Base-by-base conservation (phyloP, 2,888 invertebrate species). In the Netelia fuscicornis region DNA sequence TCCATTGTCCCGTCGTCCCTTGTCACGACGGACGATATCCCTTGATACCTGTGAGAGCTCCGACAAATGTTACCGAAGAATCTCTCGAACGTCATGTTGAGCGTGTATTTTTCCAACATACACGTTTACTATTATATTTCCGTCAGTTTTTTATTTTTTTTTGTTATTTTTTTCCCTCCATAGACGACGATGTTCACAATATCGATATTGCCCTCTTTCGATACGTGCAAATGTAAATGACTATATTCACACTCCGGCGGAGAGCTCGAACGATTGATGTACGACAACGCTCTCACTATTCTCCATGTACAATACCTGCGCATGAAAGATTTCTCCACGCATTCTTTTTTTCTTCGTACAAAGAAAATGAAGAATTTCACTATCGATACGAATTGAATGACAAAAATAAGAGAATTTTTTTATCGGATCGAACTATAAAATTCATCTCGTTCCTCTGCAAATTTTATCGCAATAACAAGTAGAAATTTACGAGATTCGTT, bases 1-100 rank as follows among this genome's bases (percentile, higher is more conserved):
- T 82, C 90, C 85, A 90, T 91, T 91, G 91, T 91, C 88, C 90
- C 86, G 88, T 87, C 79, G 76, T 87, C 89, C 89, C 89, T 89
- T 90, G 89, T 90, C 90, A 90, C 89, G 90, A 88, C 84, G 84
- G 44, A 64, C 74, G 81, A 86, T 88, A 84, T 84, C 84, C 76
- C 84, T 84, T 84, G 84, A 84, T 84, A 84, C 84, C 76, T 81
- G 84, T 81, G 84, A 84, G 84, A 84, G 84, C 65, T 44, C 23
- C 84, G 84, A 84, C 84, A 84, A 84, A 90, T 90, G 90, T 89
- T 89, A 82, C 84, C 88, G 87, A 89, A 88, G 88, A 88, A 88
- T 86, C 83, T 64, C 87, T 85, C 79, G 52, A 67, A 80, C 65
- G 68, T 58, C 67, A 58, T 17, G 58, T 25, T 67, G 13, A 54